These are phyloP conservation scores for Periophthalmus magnuspinnatus DNA, from an alignment of 2,797 vertebrate species.

Conservation along the genomic window DNA sequence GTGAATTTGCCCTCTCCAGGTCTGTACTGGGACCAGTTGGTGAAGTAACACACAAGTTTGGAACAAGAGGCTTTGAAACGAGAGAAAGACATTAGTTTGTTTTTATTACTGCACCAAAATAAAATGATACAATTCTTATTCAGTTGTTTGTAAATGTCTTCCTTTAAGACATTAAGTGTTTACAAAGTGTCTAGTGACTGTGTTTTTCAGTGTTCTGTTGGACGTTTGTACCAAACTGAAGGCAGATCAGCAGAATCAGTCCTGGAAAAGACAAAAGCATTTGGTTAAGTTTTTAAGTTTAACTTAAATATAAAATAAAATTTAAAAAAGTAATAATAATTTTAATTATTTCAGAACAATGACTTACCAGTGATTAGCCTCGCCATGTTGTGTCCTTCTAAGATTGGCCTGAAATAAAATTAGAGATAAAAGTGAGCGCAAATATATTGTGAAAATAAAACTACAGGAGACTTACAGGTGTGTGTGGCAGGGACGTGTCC, in stretches of 20 bases:
- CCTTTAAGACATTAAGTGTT: not conserved
- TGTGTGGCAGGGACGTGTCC: conserved; percentile 12
- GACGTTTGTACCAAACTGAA: conserved; percentile 56
- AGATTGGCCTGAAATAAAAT: conserved; percentile 15
- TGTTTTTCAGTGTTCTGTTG: not conserved
- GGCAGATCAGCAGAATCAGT: conserved; percentile 49
- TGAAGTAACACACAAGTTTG: conserved; percentile 83
- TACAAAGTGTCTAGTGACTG: not conserved
- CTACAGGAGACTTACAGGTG: not conserved
- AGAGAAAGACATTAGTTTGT: not conserved
- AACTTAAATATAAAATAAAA: not conserved
- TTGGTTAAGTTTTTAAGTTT: not conserved
- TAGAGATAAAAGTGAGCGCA: not conserved
- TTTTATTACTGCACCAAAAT: not conserved
- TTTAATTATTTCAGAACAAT: not conserved
- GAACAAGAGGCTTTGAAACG: conserved; percentile 66
- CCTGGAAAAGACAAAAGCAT: conserved; percentile 36
- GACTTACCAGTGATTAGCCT: conserved; percentile 50
- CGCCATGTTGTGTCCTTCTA: conserved; percentile 41
- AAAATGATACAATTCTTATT: too few relatives aligned
- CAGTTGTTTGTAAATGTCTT: too few relatives aligned
- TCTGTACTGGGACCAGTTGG: conserved; percentile 80
- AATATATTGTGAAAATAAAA: not conserved
- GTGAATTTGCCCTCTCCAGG: conserved; percentile 53
- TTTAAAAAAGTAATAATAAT: not conserved